Percentiles rank a stretch among this genome's conserved stretches.
Conservation (phyloP, 2,888 invertebrate genomes). For the Branchipolynoe longqiensis region DNA sequence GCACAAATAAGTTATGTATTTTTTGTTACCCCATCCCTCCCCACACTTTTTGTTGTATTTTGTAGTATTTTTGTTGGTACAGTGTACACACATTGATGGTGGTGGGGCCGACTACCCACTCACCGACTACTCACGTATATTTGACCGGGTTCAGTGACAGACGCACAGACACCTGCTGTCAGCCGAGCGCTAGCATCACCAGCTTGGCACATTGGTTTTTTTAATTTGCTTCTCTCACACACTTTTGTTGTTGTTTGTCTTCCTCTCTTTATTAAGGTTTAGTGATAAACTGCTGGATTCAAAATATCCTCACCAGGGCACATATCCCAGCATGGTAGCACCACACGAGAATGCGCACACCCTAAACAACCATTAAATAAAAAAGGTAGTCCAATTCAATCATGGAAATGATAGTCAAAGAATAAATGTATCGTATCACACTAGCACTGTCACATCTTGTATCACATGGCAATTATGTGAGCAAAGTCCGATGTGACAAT, state of each 20-base stretch:
- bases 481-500: slow-evolving; percentile 26
- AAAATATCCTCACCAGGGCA: not conserved
- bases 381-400: too few species aligned
- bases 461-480: slow-evolving; percentile 31
- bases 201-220: slow-evolving; percentile 39
- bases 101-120: not conserved
- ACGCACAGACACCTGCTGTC: too few species aligned
- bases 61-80: not conserved
- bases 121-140: not conserved
- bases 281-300: slow-evolving; percentile 27
- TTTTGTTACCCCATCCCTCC: too few species aligned
- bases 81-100: slow-evolving; percentile 4
- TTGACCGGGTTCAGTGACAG: not conserved
- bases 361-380: slow-evolving; percentile 14
- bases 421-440: slow-evolving; percentile 16
- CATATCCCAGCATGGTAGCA: not conserved
- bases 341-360: not conserved
- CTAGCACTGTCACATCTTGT: slow-evolving; percentile 13
- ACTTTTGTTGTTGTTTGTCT: not conserved
- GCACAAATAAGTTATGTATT: slow-evolving; percentile 35
- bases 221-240: not conserved
- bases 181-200: not conserved
- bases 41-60: not conserved
- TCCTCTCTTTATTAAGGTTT: too few species aligned
- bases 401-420: not conserved